Base-by-base conservation (phyloP, 2,888 invertebrate genomes). In the Dioctria linearis region DNA sequence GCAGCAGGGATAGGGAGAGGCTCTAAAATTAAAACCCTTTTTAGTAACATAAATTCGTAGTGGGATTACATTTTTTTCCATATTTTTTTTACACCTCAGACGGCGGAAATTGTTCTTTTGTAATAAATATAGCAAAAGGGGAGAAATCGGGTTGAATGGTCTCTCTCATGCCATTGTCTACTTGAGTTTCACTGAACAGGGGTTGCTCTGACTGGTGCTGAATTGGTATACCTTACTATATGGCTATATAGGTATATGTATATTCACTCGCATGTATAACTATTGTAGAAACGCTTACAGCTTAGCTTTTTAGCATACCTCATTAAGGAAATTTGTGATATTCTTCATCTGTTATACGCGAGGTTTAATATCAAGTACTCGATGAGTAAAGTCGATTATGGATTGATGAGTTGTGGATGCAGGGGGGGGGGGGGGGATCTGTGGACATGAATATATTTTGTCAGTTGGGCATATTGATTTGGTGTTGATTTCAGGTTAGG, bases 51-150 rank as follows among this genome's bases (percentile, higher is more conserved):
- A 69, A 69, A 69, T 69, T 69, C 69, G 69, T 69, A 69, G 69
- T 69, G 51, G 69, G 39, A 51, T 69, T 69, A 69, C 69, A 46
- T 69, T 69, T 67, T 65, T 67, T 67, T 67, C 25, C 67, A 67
- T 67, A 67, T 66, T 67, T 54, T 65, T 69, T 69, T 69, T 69
- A 69, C 69, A 69, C 69, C 69, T 69, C 69, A 69, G 69, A 69
- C 69, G 69, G 39, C 69, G 69, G 69, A 69, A 69, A 69, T 69
- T 69, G 69, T 69, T 69, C 69, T 51, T 51, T 69, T 69, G 25
- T 25, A 25, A 25, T 1, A 25, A 0, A 69, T 69, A 67, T 46
- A n/a, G 51, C 49, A 69, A 46, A 51, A 51, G 69, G 69, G 51
- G 69, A 69, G 51, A 69, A 69, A 69, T 37, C 69, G 69, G 51